Conservation (phyloP, 2,888 invertebrate species). For the Eilema griseolum region DNA sequence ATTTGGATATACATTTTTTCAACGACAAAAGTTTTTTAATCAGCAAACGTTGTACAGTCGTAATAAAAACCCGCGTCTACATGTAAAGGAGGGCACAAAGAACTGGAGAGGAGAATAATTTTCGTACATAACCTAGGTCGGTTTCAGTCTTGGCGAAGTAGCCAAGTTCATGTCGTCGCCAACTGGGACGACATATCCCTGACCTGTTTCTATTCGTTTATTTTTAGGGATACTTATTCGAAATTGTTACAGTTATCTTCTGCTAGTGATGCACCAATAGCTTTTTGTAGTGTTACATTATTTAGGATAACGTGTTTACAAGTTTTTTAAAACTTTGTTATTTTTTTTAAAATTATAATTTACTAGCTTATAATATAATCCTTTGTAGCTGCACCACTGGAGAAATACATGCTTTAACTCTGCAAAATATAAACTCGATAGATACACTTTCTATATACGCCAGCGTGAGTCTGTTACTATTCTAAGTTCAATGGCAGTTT, state of each 20-base stretch:
- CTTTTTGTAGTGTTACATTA: not conserved
- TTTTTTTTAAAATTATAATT: too few relatives aligned
- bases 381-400: too few relatives aligned
- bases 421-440: not conserved
- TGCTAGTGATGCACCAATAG: conserved; percentile 3
- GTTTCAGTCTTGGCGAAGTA: conserved; percentile 56
- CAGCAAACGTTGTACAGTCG: conserved; percentile 51
- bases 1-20: conserved; percentile 35
- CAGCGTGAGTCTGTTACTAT: not conserved
- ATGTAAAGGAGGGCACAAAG: conserved; percentile 49
- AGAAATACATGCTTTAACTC: not conserved
- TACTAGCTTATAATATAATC: too few relatives aligned
- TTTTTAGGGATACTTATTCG: conserved; percentile 50
- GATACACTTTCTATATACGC: not conserved
- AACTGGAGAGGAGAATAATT: conserved; percentile 53
- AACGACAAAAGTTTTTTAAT: conserved; percentile 57
- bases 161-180: conserved; percentile 66
- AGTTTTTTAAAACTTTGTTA: not conserved
- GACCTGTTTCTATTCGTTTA: conserved; percentile 62
- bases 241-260: conserved; percentile 50
- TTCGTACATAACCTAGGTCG: conserved; percentile 48
- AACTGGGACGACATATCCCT: conserved; percentile 71
- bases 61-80: conserved; percentile 47
- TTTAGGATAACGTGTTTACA: not conserved
- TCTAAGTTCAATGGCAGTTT: not conserved